Base-by-base conservation (phyloP, 2,888 invertebrate species). In the Cremastinae sp. region DNA sequence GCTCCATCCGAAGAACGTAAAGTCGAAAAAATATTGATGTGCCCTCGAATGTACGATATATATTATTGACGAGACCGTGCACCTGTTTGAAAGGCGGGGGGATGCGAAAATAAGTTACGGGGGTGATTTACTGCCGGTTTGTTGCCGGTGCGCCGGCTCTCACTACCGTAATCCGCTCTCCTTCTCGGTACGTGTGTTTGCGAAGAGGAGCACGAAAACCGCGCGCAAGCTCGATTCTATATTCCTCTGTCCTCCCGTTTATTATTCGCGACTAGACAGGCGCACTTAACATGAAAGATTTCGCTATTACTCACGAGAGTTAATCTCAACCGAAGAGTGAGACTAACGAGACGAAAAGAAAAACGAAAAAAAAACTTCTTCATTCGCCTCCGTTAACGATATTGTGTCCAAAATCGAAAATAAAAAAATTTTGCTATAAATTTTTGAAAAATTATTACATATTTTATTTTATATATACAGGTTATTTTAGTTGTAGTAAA, bases 121-220 rank as follows among this genome's bases (percentile, higher is more conserved):
- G 82, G 77, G 77, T 87, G 87, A 88, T 86, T 87, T 87, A 88
- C 81, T 81, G 84, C 77, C 83, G 80, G 83, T 87, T 86, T 82
- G 85, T 84, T 83, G 80, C 81, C 79, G 77, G 69, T 76, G 72
- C 78, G 20, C 51, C 58, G 36, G 68, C 62, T 72, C 65, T 58
- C 71, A 62, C 61, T 76, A 43, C 53, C 59, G 43, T 61, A 56
- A 47, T 51, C 34, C 45, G 10, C 22, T 49, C 22, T 38, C 59
- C 61, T 66, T 65, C 66, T 28, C 22, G 28, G 43, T 71, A 71
- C 80, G 83, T 84, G 80, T 79, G 82, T 80, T 83, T 28, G 28
- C 28, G 28, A 28, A 28, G 28, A 28, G 28, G 28, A 28, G 83
- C 83, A 77, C 64, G 58, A 53, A 74, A 66, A 65, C 76, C 28